Evolutionary conservation across 2,113 vertebrate genomes (phyloP).

Genomic region (Ovis aries): DNA sequence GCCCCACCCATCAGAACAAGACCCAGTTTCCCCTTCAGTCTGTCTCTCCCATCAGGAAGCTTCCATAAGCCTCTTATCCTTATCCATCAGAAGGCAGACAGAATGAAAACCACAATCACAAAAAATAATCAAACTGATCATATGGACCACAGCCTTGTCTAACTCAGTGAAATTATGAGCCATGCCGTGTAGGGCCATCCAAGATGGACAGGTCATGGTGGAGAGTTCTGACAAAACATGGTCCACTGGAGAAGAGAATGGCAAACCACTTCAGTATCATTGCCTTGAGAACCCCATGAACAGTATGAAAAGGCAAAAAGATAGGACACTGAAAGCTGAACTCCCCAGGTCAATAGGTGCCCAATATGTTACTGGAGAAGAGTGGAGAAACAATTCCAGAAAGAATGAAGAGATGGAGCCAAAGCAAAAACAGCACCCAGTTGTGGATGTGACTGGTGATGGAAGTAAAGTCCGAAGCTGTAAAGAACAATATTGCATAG

Average conservation of each 20-base stretch:
- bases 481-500: neutral
- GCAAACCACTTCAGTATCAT: neutral
- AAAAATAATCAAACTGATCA: neutral
- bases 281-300: neutral
- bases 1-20: neutral
- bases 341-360: neutral
- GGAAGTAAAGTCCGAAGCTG: neutral
- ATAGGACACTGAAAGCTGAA: neutral
- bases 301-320: neutral
- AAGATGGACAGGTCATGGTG: neutral
- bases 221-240: neutral
- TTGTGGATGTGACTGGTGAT: neutral
- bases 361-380: neutral
- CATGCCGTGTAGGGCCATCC: neutral
- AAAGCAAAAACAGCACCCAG: neutral
- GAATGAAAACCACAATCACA: neutral
- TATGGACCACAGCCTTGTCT: neutral
- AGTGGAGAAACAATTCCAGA: neutral
- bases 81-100: neutral
- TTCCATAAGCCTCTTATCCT: neutral
- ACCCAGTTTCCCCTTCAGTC: neutral
- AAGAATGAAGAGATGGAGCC: neutral
- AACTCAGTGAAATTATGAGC: neutral
- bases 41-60: neutral
- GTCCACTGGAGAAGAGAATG: neutral